Evolutionary conservation across 2,113 vertebrate genomes (phyloP).

Genomic region (Cnemophilus loriae): DNA sequence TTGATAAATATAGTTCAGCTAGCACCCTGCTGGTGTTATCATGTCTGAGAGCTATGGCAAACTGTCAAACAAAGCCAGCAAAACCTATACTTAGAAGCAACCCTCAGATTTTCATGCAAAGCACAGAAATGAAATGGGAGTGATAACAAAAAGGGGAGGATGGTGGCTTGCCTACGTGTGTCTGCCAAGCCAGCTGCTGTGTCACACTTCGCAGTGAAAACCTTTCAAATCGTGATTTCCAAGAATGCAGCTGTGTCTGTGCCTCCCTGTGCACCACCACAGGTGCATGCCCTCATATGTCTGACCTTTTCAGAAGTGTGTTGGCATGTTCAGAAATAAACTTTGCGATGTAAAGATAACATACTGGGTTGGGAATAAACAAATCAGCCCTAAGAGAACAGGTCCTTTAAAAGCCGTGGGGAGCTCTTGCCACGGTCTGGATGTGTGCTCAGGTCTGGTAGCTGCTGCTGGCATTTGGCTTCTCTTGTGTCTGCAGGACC

Average conservation of each 20-base stretch:
- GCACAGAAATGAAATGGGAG: neutral
- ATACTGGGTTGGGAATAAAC: conserved; percentile 35
- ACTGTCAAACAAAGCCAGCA: conserved; percentile 25
- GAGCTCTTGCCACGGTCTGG: neutral
- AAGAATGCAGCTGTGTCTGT: conserved; percentile 15
- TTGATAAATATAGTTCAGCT: conserved; percentile 63
- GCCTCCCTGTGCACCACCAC: neutral
- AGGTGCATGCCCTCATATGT: conserved; percentile 41
- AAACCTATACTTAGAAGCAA: conserved; percentile 38
- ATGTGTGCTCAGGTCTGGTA: neutral
- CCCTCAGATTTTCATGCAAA: neutral
- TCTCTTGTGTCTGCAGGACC: neutral
- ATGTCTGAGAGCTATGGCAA: conserved; percentile 17
- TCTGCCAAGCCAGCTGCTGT: neutral
- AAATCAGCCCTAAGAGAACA: neutral
- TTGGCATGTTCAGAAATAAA: conserved; percentile 77
- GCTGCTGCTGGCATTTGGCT: neutral
- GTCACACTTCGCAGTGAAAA: conserved; percentile 19
- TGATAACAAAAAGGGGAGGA: neutral
- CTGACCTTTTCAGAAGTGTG: conserved; percentile 72
- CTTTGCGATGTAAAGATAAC: conserved; percentile 58
- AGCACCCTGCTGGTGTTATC: conserved; percentile 23
- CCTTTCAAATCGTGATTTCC: neutral
- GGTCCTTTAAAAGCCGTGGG: conserved; percentile 48
- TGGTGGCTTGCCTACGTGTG: neutral